A percentile compares a stretch with the other conserved stretches of the same genome.
These are phyloP conservation scores for Pseudomyrmex sp. DNA, from an alignment of 1,140 invertebrate species.

Conservation along the genomic window DNA sequence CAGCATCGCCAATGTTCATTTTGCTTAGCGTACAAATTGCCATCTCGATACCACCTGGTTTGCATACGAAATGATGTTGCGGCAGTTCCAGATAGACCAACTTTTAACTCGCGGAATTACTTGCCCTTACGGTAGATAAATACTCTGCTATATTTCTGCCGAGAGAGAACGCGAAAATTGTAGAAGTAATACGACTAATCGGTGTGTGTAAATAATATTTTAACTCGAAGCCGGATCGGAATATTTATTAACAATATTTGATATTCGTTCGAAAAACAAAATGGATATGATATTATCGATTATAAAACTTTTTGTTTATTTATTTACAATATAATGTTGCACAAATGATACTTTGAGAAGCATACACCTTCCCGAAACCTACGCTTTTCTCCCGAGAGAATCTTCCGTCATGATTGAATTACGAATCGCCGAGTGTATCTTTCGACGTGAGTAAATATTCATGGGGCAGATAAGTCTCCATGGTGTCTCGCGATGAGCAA, in stretches of 20 bases:
- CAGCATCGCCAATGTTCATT: slow-evolving; percentile 6
- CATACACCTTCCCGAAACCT: background rate
- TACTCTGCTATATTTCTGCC: background rate
- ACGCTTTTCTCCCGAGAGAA: background rate
- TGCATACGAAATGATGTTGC: background rate
- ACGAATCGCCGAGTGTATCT: slow-evolving; percentile 22
- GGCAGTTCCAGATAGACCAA: background rate
- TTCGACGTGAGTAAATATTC: slow-evolving; percentile 30
- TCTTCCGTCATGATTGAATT: slow-evolving; percentile 35
- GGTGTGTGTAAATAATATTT: background rate
- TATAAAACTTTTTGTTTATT: background rate
- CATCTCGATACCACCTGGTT: slow-evolving; percentile 4
- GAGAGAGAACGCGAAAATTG: background rate
- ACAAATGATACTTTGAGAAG: background rate
- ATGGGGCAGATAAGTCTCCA: slow-evolving; percentile 22
- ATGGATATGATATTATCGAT: background rate
- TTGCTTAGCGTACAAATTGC: slow-evolving; percentile 12
- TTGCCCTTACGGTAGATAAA: background rate
- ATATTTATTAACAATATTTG: background rate
- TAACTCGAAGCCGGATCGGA: background rate
- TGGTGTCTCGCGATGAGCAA: slow-evolving; percentile 16
- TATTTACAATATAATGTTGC: too few species aligned
- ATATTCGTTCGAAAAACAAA: background rate
- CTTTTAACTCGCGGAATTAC: background rate
- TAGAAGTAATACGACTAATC: background rate